phyloP scores from a whole-genome alignment of 2,113 vertebrate genomes.

The Cynopterus brachyotis region DNA sequence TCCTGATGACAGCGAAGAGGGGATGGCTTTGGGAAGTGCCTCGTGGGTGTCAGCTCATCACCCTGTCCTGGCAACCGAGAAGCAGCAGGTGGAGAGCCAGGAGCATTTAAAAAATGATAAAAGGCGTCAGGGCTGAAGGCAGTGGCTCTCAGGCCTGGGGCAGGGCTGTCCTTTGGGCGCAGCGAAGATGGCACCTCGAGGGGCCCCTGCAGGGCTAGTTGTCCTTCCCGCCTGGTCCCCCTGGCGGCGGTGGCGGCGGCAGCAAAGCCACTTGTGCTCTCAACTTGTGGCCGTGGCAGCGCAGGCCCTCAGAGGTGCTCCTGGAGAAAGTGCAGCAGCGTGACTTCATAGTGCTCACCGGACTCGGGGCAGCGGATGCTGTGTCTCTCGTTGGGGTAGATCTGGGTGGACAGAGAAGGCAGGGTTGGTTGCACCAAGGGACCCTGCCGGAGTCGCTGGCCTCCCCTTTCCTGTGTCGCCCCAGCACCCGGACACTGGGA shows the following conservation, averaged over 20 bases:
- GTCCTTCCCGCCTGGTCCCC: not conserved
- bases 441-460: not conserved
- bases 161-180: constrained; percentile 48
- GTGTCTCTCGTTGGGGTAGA: constrained; percentile 98
- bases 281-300: not conserved
- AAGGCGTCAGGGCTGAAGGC: not conserved
- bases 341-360: constrained; percentile 99
- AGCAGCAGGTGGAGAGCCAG: constrained; percentile 79
- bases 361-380: constrained; percentile 99
- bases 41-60: constrained; percentile 29
- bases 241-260: not conserved
- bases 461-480: not conserved
- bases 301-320: constrained; percentile 93
- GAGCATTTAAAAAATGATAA: constrained; percentile 51
- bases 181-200: constrained; percentile 63
- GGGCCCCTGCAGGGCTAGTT: constrained; percentile 38
- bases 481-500: not conserved
- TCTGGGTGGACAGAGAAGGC: constrained; percentile 81
- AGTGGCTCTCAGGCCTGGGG: not conserved
- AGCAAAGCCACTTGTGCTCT: constrained; percentile 71
- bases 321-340: constrained; percentile 99
- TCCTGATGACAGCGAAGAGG: not conserved
- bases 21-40: not conserved
- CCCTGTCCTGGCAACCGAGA: constrained; percentile 73
- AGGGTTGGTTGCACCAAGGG: not conserved